Evolutionary conservation across 2,113 vertebrate genomes (phyloP).

Genomic region (Piprites chloris): DNA sequence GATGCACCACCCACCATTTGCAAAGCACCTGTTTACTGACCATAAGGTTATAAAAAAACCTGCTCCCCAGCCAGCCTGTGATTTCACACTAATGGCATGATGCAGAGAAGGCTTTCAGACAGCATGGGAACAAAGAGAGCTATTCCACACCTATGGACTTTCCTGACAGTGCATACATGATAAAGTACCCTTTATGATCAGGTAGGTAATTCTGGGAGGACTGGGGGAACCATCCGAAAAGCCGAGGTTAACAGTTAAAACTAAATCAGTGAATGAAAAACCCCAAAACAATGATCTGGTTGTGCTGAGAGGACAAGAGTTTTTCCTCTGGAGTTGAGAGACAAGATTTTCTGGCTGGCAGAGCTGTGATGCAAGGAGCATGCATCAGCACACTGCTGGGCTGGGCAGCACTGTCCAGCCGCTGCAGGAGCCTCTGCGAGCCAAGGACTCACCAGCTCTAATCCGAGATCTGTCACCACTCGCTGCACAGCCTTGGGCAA

Average conservation of each 20-base stretch:
- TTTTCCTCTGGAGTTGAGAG: not conserved
- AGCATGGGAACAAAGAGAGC: not conserved
- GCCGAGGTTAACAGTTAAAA: not conserved
- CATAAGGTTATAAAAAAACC: not conserved
- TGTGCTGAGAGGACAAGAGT: not conserved
- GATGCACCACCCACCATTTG: not conserved
- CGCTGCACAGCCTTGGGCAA: slow-evolving; percentile 47
- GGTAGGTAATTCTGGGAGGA: not conserved
- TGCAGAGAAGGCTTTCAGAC: not conserved
- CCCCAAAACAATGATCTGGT: not conserved
- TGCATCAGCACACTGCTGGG: not conserved
- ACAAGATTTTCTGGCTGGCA: slow-evolving; percentile 8
- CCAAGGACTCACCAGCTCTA: not conserved
- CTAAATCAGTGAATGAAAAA: not conserved
- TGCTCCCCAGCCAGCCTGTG: not conserved
- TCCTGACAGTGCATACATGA: not conserved
- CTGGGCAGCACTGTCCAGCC: not conserved
- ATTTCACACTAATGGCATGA: not conserved
- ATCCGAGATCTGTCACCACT: slow-evolving; percentile 8
- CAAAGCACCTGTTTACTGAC: slow-evolving; percentile 10
- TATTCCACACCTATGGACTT: not conserved
- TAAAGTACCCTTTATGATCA: not conserved
- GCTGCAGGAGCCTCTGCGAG: not conserved
- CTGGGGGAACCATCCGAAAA: not conserved
- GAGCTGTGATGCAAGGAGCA: not conserved